Conservation (phyloP, 2,113 vertebrate genomes). For the Callocephalon fimbriatum region DNA sequence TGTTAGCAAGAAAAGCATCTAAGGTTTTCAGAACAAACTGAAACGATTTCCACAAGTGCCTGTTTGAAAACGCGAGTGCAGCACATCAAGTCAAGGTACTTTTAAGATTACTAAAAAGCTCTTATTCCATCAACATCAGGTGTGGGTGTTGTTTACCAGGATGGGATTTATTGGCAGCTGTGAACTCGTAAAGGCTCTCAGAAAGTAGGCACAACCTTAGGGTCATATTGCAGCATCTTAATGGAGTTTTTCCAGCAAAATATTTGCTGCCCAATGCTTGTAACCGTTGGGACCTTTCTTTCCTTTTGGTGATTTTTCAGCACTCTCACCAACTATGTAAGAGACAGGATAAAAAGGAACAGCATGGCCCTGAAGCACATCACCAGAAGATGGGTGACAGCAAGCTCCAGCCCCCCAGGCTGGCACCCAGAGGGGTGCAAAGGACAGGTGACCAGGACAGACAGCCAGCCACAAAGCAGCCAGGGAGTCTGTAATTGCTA, state of each 20-base stretch:
- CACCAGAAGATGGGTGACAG: background rate
- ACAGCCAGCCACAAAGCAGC: background rate
- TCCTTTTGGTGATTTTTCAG: background rate
- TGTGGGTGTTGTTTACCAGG: background rate
- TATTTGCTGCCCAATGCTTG: background rate
- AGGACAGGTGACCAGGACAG: fast-evolving
- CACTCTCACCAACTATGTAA: background rate
- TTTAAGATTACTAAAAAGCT: background rate
- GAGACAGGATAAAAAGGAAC: background rate
- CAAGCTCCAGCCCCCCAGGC: fast-evolving
- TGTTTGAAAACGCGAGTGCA: background rate
- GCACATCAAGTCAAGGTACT: background rate
- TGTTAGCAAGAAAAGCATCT: background rate
- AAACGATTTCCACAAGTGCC: background rate
- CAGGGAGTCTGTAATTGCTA: fast-evolving
- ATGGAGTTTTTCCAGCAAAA: background rate
- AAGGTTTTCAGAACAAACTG: background rate
- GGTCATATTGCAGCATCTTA: background rate
- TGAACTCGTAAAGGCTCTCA: background rate
- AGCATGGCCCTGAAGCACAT: background rate
- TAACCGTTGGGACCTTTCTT: background rate
- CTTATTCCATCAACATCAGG: background rate
- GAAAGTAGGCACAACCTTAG: background rate
- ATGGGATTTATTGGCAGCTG: background rate
- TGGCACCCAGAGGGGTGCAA: fast-evolving